Percentiles rank a stretch among this genome's conserved stretches.
Evolutionary conservation across 2,888 invertebrate genomes (phyloP).

Genomic region (Cephus nigrinus): DNA sequence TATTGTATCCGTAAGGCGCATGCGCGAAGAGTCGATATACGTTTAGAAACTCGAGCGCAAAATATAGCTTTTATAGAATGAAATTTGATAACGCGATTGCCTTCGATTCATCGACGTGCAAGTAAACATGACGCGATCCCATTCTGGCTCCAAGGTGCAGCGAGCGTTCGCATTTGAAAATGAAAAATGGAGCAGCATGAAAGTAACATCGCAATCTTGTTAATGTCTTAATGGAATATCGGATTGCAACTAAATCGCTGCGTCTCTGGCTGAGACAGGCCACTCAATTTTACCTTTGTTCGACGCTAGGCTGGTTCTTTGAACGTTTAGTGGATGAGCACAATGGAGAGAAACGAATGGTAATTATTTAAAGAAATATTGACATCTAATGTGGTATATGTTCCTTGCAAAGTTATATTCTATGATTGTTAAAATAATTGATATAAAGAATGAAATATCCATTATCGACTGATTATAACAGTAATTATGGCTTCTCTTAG

Average conservation of each 20-base stretch:
- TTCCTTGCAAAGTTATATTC: background rate
- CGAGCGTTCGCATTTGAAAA: background rate
- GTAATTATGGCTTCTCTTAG: background rate
- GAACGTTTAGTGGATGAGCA: background rate
- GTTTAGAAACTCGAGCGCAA: background rate
- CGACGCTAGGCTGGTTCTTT: constrained; percentile 20
- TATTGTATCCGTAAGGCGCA: background rate
- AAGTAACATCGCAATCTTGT: constrained; percentile 48
- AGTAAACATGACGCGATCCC: constrained; percentile 24
- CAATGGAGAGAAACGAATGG: background rate
- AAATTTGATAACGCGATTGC: constrained; percentile 55
- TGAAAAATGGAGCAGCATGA: constrained; percentile 29
- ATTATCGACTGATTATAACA: too few species aligned
- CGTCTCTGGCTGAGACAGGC: constrained; percentile 37
- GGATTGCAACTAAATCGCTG: constrained; percentile 36
- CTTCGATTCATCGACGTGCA: constrained; percentile 49
- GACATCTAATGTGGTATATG: background rate
- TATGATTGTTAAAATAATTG: background rate
- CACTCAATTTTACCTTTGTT: constrained; percentile 49
- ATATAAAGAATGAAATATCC: background rate
- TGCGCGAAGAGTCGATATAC: background rate
- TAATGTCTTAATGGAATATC: constrained; percentile 23
- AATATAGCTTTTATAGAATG: constrained; percentile 36
- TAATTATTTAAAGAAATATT: constrained; percentile 6
- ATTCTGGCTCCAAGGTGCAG: constrained; percentile 13